Base-by-base conservation (phyloP, 2,797 vertebrate species). In the Parauchenoglanis ngamensis region DNA sequence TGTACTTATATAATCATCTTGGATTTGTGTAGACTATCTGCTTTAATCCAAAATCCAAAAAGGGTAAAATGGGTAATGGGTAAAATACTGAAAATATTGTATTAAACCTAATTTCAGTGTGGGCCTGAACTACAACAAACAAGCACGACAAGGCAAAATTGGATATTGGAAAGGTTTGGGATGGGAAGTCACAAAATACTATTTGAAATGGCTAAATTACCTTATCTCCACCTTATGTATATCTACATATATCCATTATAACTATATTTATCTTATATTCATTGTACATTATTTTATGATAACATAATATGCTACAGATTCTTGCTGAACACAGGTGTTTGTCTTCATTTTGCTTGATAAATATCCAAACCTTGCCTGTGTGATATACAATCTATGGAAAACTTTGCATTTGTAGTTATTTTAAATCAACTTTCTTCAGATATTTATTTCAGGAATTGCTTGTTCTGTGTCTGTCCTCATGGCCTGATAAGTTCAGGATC, bases 291-390 rank as follows among this genome's bases (percentile, higher is more conserved):
- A 31, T 31, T 31, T 31, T 31, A 31, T 52, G 12, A 23, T 46
- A 46, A 6, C 44, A 46, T 46, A 25, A n/a, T 21, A 25, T 25
- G 23, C 31, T 31, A 3, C 1, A 49, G 31, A 52, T 13, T 31
- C 0, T 49, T 59, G 3, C 2, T 57, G 15, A 75, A 73, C 31
- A n/a, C 21, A 72, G 28, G 11, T 11, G 46, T 49, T 72, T 23
- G 13, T 46, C 21, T 35, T 85, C 17, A 17, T 63, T 28, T 85
- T 28, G 70, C 7, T 0, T 75, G 0, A 46, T 77, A n/a, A 80
- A 11, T 31, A 85, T 61, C 0, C n/a, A 70, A 28, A 31, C 54
- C 87, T 87, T 57, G 83, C 31, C 21, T 63, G 17, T 86, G 3
- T 21, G 21, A 72, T 15, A 19, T 8, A 19, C 61, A 78, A 19